Evolutionary conservation across 2,888 invertebrate genomes (phyloP).

Genomic region (Tholera decimalis): DNA sequence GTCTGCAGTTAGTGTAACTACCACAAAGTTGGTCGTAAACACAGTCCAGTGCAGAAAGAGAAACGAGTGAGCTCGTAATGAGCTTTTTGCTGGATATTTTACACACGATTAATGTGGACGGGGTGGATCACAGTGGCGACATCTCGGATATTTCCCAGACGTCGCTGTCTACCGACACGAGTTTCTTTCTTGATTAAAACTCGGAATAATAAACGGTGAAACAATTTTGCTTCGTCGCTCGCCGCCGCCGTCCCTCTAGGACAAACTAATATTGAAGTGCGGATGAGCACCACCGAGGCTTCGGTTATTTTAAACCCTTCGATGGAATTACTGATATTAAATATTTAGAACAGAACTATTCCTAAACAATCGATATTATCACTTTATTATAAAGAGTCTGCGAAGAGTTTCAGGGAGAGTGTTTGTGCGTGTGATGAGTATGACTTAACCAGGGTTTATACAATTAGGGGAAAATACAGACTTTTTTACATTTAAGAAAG

Average conservation of each 20-base stretch:
- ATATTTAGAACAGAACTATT: slow-evolving; percentile 51
- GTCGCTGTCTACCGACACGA: slow-evolving; percentile 70
- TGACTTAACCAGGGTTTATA: neutral
- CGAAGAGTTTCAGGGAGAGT: neutral
- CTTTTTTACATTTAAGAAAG: neutral
- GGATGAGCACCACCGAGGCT: slow-evolving; percentile 70
- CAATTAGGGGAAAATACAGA: neutral
- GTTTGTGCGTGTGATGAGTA: neutral
- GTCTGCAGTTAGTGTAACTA: slow-evolving; percentile 63
- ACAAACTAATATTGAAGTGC: slow-evolving; percentile 84
- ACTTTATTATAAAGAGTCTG: slow-evolving; percentile 13
- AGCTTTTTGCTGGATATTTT: slow-evolving; percentile 78
- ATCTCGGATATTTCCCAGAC: slow-evolving; percentile 81
- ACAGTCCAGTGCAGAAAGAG: slow-evolving; percentile 63
- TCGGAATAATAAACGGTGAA: slow-evolving; percentile 88
- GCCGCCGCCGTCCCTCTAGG: slow-evolving; percentile 67
- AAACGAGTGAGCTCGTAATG: slow-evolving; percentile 69
- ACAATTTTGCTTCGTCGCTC: slow-evolving; percentile 82
- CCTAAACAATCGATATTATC: slow-evolving; percentile 36
- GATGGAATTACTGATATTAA: slow-evolving; percentile 57
- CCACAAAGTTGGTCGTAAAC: slow-evolving; percentile 60
- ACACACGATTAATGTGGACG: slow-evolving; percentile 80
- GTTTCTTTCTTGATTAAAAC: slow-evolving; percentile 89
- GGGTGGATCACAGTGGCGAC: slow-evolving; percentile 74
- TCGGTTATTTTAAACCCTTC: slow-evolving; percentile 68